Conservation (phyloP, 2,888 invertebrate genomes). For the Axea sp. region DNA sequence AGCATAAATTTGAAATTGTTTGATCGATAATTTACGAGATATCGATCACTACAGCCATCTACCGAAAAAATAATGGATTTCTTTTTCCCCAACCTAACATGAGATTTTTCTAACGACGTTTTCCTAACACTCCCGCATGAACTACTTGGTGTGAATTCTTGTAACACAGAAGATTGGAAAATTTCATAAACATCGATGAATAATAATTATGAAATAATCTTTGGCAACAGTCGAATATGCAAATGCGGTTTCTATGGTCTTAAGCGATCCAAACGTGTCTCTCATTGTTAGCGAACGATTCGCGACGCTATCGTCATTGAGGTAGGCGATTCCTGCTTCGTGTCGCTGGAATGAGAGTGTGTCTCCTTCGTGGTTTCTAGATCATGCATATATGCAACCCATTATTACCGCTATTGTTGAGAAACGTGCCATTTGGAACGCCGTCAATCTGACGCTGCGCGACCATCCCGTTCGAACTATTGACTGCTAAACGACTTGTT, state of each 20-base stretch:
- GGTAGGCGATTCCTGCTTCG: constrained; percentile 20
- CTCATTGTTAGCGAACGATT: constrained; percentile 49
- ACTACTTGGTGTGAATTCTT: no score
- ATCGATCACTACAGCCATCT: no score
- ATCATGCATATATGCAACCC: constrained; percentile 54
- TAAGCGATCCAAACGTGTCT: constrained; percentile 42
- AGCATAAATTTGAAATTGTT: no score
- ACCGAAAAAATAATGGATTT: no score
- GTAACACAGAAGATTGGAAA: not conserved
- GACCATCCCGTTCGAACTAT: constrained; percentile 43
- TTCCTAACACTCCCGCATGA: no score
- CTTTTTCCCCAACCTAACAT: no score
- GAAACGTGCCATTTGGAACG: constrained; percentile 53
- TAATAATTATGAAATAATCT: constrained; percentile 44
- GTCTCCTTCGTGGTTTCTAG: constrained; percentile 38
- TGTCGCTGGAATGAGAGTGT: constrained; percentile 26
- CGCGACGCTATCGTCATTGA: constrained; percentile 38
- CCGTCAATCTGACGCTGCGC: constrained; percentile 38
- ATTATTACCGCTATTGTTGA: constrained; percentile 42
- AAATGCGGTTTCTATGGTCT: constrained; percentile 25
- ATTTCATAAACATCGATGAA: constrained; percentile 1
- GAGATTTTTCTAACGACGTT: no score
- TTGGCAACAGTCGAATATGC: constrained; percentile 19
- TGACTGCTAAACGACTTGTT: constrained; percentile 51
- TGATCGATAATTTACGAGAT: no score